Conservation (phyloP, 2,888 invertebrate genomes). For the Macropis europaea region DNA sequence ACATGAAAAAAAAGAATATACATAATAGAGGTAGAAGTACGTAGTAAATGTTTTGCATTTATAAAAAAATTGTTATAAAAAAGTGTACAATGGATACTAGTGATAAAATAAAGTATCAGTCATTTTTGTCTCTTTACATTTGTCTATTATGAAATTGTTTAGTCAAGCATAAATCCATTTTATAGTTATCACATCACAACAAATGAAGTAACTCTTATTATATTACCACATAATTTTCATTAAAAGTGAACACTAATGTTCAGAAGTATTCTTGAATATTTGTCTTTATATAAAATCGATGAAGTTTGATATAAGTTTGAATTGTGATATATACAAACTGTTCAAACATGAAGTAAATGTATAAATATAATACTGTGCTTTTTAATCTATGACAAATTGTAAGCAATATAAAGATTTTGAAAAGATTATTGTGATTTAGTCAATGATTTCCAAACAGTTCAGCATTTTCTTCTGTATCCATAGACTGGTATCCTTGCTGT, state of each 20-base stretch:
- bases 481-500: conserved; percentile 77
- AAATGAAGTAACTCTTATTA: conserved; percentile 4
- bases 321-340: conserved; percentile 35
- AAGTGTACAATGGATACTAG: not conserved
- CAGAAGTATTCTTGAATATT: not conserved
- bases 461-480: conserved; percentile 75
- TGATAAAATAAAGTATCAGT: conserved; percentile 29
- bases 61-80: conserved; percentile 33
- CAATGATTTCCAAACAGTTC: conserved; percentile 73
- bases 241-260: conserved; percentile 4
- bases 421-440: conserved; percentile 36
- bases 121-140: conserved; percentile 23
- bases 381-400: conserved; percentile 29
- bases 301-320: conserved; percentile 21
- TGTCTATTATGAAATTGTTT: conserved; percentile 13
- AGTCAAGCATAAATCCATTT: conserved; percentile 11
- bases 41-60: conserved; percentile 36
- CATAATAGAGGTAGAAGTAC: conserved; percentile 16
- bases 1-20: conserved; percentile 27
- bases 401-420: conserved; percentile 39
- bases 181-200: conserved; percentile 6
- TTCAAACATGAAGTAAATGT: conserved; percentile 22
- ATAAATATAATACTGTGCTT: conserved; percentile 37
- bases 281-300: conserved; percentile 26
- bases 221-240: not conserved